Conservation (phyloP, 2,888 invertebrate species). For the Cheilosia urbana region DNA sequence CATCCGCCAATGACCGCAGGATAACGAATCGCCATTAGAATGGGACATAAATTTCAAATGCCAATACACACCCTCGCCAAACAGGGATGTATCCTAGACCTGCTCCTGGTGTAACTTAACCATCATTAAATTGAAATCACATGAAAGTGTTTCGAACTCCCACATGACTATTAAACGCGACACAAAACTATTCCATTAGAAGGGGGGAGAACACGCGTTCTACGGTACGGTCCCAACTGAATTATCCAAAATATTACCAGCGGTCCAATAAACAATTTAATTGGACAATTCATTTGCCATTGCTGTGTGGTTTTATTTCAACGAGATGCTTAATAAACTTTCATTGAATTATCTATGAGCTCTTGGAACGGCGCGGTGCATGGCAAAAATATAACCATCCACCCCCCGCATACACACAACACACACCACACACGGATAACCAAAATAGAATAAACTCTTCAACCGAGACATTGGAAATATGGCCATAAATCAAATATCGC, state of each 20-base stretch:
- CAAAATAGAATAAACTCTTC: slow-evolving; percentile 44
- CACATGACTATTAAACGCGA: slow-evolving; percentile 29
- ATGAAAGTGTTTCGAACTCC: slow-evolving; percentile 28
- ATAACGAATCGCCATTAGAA: slow-evolving; percentile 52
- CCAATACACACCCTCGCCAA: slow-evolving; percentile 20
- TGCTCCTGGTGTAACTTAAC: slow-evolving; percentile 34
- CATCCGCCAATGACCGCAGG: slow-evolving; percentile 53
- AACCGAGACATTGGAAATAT: slow-evolving; percentile 45
- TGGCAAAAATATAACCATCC: not conserved
- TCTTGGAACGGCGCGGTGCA: not conserved
- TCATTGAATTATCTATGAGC: slow-evolving; percentile 58
- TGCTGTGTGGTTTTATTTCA: slow-evolving; percentile 57
- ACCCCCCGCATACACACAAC: not conserved
- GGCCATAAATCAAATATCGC: slow-evolving; percentile 70
- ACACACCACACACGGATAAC: slow-evolving; percentile 13
- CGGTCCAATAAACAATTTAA: slow-evolving; percentile 69
- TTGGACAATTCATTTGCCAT: slow-evolving; percentile 66
- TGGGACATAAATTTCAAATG: slow-evolving; percentile 32
- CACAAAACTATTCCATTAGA: slow-evolving; percentile 27
- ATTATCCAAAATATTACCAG: slow-evolving; percentile 65
- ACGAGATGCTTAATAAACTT: slow-evolving; percentile 62
- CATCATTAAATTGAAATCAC: slow-evolving; percentile 66
- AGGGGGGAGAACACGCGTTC: not conserved
- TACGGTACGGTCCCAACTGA: slow-evolving; percentile 40
- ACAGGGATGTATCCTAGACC: not conserved